Base-by-base conservation (phyloP, 2,113 vertebrate genomes). In the Fregetta grallaria region DNA sequence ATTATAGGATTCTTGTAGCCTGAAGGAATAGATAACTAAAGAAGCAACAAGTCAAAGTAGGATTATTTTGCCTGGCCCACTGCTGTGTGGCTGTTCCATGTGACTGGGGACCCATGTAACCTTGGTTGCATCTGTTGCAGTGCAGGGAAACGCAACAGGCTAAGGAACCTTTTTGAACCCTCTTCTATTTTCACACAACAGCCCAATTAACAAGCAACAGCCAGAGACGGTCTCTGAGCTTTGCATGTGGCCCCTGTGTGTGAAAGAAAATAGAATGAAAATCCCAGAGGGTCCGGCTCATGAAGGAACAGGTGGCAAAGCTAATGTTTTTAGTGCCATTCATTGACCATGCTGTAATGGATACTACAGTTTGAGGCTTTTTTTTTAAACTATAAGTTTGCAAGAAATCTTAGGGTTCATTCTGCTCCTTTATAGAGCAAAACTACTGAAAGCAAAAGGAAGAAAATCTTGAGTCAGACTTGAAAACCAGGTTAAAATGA, bases 331-430 rank as follows among this genome's bases (percentile, higher is more conserved):
- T 49, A 27, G 5, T 91, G 62, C 20, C 18, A 32, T 85, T 87
- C 56, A 8, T 34, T n/a, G 49, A 25, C 49, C 14, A 11, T 55
- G 26, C 10, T 65, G 9, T 38, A 55, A 77, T 30, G 42, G 38
- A 23, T 42, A 29, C 25, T 75, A 32, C 56, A 92, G 56, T 25
- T 91, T 1, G 3, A 74, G 17, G n/a, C 3, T 1, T 0, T 0
- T 9, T n/a, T 65, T 72, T 76, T 56, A 21, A 75, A 40, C 15
- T 70, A 3, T 16, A 44, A 32, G 6, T 70, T 85, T 72, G 10
- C 27, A 82, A 62, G 30, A 40, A 72, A 45, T 36, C 32, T 79
- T n/a, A 62, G 25, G 12, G 10, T 45, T 92, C 6, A 7, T 87
- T 90, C 42, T 81, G 15, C n/a, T 83, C 12, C 74, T 58, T 21